Evolutionary conservation across 2,797 vertebrate genomes (phyloP).

Genomic region (Fistularia tabacaria): DNA sequence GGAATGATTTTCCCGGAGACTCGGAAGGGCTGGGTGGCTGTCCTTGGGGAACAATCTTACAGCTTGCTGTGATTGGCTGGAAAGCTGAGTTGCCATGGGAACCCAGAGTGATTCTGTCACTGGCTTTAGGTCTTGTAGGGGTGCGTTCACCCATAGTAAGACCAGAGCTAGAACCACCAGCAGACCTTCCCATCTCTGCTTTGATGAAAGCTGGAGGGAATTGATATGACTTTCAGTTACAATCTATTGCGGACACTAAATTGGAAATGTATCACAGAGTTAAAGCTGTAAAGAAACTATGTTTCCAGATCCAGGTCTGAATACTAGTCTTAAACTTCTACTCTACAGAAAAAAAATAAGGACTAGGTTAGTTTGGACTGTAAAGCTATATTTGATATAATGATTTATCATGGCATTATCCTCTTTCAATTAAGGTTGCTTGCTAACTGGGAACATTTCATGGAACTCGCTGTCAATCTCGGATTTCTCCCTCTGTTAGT

Average conservation of each 20-base stretch:
- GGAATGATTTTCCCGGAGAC: conserved; percentile 96
- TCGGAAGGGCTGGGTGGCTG: conserved; percentile 88
- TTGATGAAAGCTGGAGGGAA: conserved; percentile 74
- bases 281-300: not conserved
- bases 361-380: too few species aligned
- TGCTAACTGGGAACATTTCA: too few species aligned
- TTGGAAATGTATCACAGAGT: not conserved
- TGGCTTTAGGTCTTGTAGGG: conserved; percentile 81
- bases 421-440: too few species aligned
- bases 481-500: too few species aligned
- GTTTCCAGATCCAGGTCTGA: too few species aligned
- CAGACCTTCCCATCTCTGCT: conserved; percentile 75
- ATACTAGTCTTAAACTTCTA: too few species aligned
- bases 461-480: too few species aligned
- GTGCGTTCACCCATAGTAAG: conserved; percentile 81
- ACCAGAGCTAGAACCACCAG: conserved; percentile 68
- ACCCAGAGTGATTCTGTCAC: conserved; percentile 88
- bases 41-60: conserved; percentile 92
- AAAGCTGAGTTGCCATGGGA: conserved; percentile 96
- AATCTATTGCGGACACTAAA: not conserved
- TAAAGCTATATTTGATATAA: too few species aligned
- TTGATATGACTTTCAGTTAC: not conserved
- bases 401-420: too few species aligned
- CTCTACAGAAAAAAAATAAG: too few species aligned
- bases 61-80: conserved; percentile 96